phyloP scores from a whole-genome alignment of 1,140 invertebrate genomes.

The Pogonus chalceus region DNA sequence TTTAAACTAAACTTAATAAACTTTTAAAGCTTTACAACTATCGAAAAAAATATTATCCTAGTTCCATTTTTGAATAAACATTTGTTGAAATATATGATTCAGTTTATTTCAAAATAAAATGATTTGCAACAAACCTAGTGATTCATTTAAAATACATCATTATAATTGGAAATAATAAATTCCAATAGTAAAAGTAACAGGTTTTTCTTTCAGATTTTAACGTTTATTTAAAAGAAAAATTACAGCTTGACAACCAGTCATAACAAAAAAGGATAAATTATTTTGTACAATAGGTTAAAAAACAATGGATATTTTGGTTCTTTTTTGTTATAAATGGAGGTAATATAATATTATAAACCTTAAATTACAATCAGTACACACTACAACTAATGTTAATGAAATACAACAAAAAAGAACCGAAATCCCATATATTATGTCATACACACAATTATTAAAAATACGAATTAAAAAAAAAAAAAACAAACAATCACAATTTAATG shows the following conservation, averaged over 20 bases:
- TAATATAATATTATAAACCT: neutral
- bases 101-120: no score
- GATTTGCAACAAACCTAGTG: no score
- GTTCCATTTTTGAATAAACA: no score
- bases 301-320: neutral
- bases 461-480: neutral
- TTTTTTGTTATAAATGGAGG: constrained; percentile 1
- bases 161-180: no score
- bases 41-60: no score
- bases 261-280: constrained; percentile 4
- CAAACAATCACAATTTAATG: neutral
- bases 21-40: no score
- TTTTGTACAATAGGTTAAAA: neutral
- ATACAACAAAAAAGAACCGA: constrained; percentile 13
- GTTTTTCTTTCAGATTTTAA: no score
- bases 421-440: constrained; percentile 1
- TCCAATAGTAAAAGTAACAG: no score
- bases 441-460: neutral
- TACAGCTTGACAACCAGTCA: neutral
- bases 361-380: neutral
- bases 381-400: neutral
- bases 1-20: no score
- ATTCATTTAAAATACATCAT: no score
- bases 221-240: constrained; percentile 9
- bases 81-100: no score